Base-by-base conservation (phyloP, 1,140 invertebrate genomes). In the Goniozus legneri region DNA sequence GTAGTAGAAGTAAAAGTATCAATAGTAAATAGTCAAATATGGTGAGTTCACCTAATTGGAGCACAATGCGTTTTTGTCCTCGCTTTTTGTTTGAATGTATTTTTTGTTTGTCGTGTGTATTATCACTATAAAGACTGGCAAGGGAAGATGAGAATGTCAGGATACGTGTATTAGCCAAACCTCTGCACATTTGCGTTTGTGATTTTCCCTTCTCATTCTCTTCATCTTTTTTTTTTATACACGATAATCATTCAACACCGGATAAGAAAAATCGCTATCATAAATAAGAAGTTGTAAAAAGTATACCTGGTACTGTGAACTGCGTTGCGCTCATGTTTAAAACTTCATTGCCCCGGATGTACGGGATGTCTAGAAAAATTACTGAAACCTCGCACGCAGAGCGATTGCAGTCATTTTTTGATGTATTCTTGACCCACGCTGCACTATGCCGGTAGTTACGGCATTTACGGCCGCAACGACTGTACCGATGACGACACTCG, bases 211-310 rank as follows among this genome's bases (percentile, higher is more conserved):
- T n/a, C n/a, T n/a, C n/a, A n/a, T n/a, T n/a, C n/a, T n/a, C n/a
- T n/a, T n/a, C n/a, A n/a, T n/a, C 13, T 38, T 50, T 47, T 43
- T 21, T 21, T 36, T 54, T 51, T 66, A 53, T 64, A 67, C 58
- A 65, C 33, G 54, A 54, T n/a, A n/a, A n/a, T n/a, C n/a, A n/a
- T n/a, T n/a, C n/a, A 36, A 56, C 49, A 35, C 47, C 38, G 34
- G 36, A 58, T 54, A 54, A 52, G 33, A 61, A 65, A 58, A 54
- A 62, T 68, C 36, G 50, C 58, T 71, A 69, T 69, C 50, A 71
- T 72, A 71, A 71, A 73, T 71, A 71, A 69, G 63, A 73, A 64
- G 57, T 67, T 65, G 65, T 69, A 73, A 73, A 71, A 71, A 68
- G 57, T 69, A 59, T 64, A 67, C 51, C 53, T 53, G 52, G 52